A percentile compares a stretch with the other conserved stretches of the same genome.
Evolutionary conservation across 1,140 invertebrate genomes (phyloP).

Genomic region (Hylaeus anthracinus): DNA sequence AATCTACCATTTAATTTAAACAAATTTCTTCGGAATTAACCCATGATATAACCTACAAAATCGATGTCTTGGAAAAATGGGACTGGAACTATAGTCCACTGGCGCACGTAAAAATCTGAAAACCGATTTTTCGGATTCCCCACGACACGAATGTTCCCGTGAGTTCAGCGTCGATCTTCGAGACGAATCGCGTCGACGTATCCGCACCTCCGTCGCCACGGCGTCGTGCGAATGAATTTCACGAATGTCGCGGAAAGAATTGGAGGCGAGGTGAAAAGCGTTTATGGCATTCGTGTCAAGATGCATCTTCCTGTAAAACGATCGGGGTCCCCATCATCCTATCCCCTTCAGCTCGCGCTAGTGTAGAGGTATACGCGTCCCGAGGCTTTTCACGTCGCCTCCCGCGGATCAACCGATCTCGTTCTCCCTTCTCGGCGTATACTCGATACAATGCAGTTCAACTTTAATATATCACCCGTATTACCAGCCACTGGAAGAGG

Average conservation of each 20-base stretch:
- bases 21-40: no score
- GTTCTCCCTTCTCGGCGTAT: slow-evolving; percentile 24
- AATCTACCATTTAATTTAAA: no score
- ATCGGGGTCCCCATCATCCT: slow-evolving; percentile 34
- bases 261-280: slow-evolving; percentile 42
- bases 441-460: slow-evolving; percentile 54
- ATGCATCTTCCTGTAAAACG: slow-evolving; percentile 43
- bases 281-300: slow-evolving; percentile 48
- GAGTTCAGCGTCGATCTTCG: neutral
- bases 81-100: no score
- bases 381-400: slow-evolving; percentile 46
- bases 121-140: no score
- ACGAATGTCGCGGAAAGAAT: slow-evolving; percentile 28
- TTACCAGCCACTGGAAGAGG: slow-evolving; percentile 30
- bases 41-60: no score
- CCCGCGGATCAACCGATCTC: slow-evolving; percentile 50
- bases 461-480: slow-evolving; percentile 62
- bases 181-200: neutral
- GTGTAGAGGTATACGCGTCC: slow-evolving; percentile 30
- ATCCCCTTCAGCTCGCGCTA: slow-evolving; percentile 5
- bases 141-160: no score
- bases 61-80: no score
- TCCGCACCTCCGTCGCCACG: no score
- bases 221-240: slow-evolving; percentile 39
- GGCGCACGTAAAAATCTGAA: no score